phyloP scores from a whole-genome alignment of 2,797 vertebrate genomes.

The Fistularia commersonii region DNA sequence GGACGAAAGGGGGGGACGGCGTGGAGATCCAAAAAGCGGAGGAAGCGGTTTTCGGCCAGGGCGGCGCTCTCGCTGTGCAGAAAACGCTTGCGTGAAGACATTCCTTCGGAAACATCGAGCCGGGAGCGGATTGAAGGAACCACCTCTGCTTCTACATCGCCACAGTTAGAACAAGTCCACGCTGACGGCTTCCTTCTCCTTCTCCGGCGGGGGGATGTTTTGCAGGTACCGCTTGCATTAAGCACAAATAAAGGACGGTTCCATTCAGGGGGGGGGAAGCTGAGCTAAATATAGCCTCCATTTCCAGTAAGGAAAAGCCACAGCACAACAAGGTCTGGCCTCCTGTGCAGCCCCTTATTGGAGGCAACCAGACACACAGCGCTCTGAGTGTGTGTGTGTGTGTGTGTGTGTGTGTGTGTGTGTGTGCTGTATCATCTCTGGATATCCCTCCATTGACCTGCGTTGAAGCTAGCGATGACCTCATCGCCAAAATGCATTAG shows the following conservation, averaged over 20 bases:
- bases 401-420: not conserved
- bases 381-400: not conserved
- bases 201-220: slow-evolving; percentile 4
- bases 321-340: slow-evolving; percentile 21
- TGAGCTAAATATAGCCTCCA: slow-evolving; percentile 41
- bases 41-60: too few species aligned
- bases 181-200: slow-evolving; percentile 15
- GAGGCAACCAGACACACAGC: slow-evolving; percentile 8
- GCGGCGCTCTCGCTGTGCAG: too few species aligned
- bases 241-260: slow-evolving; percentile 31
- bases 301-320: slow-evolving; percentile 42
- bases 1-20: too few species aligned
- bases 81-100: slow-evolving; percentile 15
- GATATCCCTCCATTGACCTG: not conserved
- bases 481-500: not conserved
- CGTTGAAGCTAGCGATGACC: not conserved
- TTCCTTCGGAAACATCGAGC: too few species aligned
- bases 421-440: too few species aligned
- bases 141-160: slow-evolving; percentile 21
- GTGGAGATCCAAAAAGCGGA: too few species aligned
- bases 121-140: too few species aligned
- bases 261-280: slow-evolving; percentile 32
- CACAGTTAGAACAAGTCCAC: slow-evolving; percentile 28
- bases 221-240: slow-evolving; percentile 50
- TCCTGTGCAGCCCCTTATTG: slow-evolving; percentile 6